A percentile compares a stretch with the other conserved stretches of the same genome.
Conservation (phyloP, 35 echinoderm and acorn worm species). For the Amphiura filiformis region DNA sequence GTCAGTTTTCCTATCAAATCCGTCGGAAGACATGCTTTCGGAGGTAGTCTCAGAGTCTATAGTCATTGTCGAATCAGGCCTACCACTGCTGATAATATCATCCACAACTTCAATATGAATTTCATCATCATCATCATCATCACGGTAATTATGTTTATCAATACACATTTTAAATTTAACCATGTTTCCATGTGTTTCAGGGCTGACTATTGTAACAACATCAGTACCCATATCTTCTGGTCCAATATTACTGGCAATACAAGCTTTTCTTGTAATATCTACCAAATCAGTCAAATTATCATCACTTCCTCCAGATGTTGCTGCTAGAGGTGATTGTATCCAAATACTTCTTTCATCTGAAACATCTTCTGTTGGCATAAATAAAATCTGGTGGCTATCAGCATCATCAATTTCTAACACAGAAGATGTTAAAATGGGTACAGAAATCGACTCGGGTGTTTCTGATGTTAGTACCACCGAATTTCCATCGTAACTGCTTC, state of each 20-base stretch:
- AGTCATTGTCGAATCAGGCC: not conserved
- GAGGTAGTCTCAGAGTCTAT: not conserved
- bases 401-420: too few relatives aligned
- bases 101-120: not conserved
- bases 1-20: not conserved
- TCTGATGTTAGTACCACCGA: too few relatives aligned
- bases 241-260: not conserved
- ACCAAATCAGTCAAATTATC: too few relatives aligned
- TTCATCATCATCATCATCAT: not conserved
- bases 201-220: not conserved
- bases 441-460: too few relatives aligned
- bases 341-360: too few relatives aligned
- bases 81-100: not conserved
- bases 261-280: too few relatives aligned
- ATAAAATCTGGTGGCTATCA: too few relatives aligned
- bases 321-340: too few relatives aligned
- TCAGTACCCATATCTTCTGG: not conserved
- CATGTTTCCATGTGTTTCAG: not conserved
- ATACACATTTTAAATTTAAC: not conserved
- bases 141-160: not conserved
- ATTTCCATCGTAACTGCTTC: too few relatives aligned
- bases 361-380: too few relatives aligned
- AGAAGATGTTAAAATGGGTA: too few relatives aligned
- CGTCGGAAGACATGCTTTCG: not conserved
- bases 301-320: too few relatives aligned